Base-by-base conservation (phyloP, 2,888 invertebrate genomes). In the Dromius quadrimaculatus region DNA sequence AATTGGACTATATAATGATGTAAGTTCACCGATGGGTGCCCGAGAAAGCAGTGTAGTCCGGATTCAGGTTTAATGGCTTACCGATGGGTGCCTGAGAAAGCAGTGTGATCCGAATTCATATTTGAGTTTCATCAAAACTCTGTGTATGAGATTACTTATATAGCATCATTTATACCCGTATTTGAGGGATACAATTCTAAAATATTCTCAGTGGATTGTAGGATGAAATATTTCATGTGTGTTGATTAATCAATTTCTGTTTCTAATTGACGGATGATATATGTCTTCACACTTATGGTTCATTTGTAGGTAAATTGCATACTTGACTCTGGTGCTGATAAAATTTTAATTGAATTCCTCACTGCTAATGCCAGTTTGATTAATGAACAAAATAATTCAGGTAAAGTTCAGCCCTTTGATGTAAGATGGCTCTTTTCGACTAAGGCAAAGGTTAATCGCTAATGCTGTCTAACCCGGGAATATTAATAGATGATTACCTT, bases 341-440 rank as follows among this genome's bases (percentile, higher is more conserved):
- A 66, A 17, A 66, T 54, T 66, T 66, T 66, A 66, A 66, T 66
- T 66, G 66, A 66, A 66, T 66, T 66, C 66, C 54, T 66, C 22
- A 57, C 57, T 66, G 66, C 19, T 66, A 54, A 57, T 66, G 66
- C 57, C 66, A 66, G 66, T 23, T 57, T 66, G 66, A 66, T 54
- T 66, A 66, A 66, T 66, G 66, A 66, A 66, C 36, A 66, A 57
- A 54, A 66, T 66, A 23, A 54, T 66, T 66, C 20, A 38, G 41
- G 11, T 47, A 64, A 64, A 64, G 64, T 64, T 64, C 64, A 47
- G 23, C 34, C 45, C 28, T 43, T 62, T 61, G 38, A 36, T 36
- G n/a, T 5, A 36, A 61, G 36, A 38, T 20, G 38, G 9, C 19
- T 45, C 22, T 43, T 64, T 34, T 45, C 34, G 28, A 32, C 8